phyloP scores from a whole-genome alignment of 2,113 vertebrate species.

The Proterorhinus semilunaris region DNA sequence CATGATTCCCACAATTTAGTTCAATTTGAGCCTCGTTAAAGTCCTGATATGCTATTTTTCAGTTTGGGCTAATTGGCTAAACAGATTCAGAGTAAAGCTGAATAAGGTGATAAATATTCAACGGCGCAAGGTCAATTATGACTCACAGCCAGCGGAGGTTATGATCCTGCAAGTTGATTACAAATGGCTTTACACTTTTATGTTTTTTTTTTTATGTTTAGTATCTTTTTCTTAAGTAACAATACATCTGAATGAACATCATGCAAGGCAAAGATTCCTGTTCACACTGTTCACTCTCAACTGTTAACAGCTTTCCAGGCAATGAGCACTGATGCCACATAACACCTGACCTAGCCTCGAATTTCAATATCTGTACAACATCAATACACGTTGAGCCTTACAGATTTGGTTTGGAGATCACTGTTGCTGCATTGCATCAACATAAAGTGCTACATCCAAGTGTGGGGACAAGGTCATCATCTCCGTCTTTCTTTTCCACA shows the following conservation, averaged over 20 bases:
- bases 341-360: not conserved
- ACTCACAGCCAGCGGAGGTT: too few relatives aligned
- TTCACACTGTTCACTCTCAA: not conserved
- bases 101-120: too few relatives aligned
- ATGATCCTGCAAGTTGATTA: too few relatives aligned
- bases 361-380: not conserved
- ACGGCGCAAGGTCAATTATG: too few relatives aligned
- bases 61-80: too few relatives aligned
- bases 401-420: not conserved
- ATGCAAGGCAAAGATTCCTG: not conserved
- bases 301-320: not conserved
- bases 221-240: not conserved
- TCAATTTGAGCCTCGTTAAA: too few relatives aligned
- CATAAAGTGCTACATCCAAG: not conserved
- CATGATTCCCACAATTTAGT: too few relatives aligned
- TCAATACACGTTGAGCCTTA: not conserved
- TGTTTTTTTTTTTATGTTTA: not conserved
- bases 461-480: constrained; percentile 1
- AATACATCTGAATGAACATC: not conserved
- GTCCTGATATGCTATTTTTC: too few relatives aligned
- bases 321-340: not conserved
- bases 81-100: too few relatives aligned
- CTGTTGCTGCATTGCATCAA: not conserved
- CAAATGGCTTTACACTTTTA: not conserved
- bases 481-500: not conserved